Percentiles rank a stretch among this genome's conserved stretches.
These are phyloP conservation scores for Chlorodrepanis virens DNA, from an alignment of 2,113 vertebrate species.

Conservation along the genomic window DNA sequence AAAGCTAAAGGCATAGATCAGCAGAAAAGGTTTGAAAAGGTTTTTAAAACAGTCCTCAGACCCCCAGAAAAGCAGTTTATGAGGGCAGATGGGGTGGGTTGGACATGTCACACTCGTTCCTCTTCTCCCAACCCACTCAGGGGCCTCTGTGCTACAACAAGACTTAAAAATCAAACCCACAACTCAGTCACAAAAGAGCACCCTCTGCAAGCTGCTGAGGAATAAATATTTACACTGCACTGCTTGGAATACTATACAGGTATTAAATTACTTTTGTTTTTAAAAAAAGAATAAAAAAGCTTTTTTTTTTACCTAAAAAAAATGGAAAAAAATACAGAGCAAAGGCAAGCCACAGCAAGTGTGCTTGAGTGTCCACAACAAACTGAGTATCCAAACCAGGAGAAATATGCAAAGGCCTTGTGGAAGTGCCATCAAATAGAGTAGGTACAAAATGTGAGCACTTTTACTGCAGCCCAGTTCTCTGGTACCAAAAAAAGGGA, in stretches of 20 bases:
- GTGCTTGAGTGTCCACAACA: not conserved
- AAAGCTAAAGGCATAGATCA: not conserved
- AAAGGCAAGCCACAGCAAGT: not conserved
- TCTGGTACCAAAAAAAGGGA: not conserved
- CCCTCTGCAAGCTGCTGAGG: conserved; percentile 63
- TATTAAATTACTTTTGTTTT: conserved; percentile 66
- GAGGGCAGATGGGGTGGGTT: conserved; percentile 32
- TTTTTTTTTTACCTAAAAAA: not conserved
- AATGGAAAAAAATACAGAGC: not conserved
- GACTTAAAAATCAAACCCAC: conserved; percentile 47
- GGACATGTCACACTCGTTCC: conserved; percentile 64
- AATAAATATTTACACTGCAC: conserved; percentile 77
- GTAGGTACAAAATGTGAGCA: not conserved
- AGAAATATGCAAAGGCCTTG: not conserved
- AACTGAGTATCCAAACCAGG: not conserved
- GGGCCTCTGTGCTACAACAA: conserved; percentile 51
- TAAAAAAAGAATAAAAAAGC: conserved; percentile 44
- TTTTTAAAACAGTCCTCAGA: not conserved
- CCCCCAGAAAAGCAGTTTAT: not conserved
- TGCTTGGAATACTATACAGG: conserved; percentile 78
- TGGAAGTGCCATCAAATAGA: not conserved
- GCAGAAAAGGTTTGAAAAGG: not conserved
- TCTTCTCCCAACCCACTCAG: conserved; percentile 48
- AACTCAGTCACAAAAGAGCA: conserved; percentile 56
- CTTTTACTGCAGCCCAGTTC: not conserved